phyloP scores from a whole-genome alignment of 2,797 vertebrate genomes.

The Oreochromis grahami region DNA sequence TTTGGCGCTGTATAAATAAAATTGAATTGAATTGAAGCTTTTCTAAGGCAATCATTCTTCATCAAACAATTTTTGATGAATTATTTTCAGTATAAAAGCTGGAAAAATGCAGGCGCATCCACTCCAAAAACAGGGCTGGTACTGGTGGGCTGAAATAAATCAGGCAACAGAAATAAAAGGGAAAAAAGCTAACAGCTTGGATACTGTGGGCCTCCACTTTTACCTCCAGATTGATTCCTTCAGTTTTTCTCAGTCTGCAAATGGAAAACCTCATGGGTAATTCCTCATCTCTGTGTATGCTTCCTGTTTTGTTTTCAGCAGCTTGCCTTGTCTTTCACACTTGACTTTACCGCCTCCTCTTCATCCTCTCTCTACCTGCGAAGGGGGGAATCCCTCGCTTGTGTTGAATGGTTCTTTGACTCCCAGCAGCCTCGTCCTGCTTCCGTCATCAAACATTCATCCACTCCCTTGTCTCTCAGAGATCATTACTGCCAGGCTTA shows the following conservation, averaged over 20 bases:
- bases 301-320: neutral
- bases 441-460: conserved; percentile 67
- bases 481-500: conserved; percentile 42
- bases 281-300: neutral
- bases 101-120: neutral
- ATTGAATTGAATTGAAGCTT: too few relatives aligned
- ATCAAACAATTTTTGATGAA: neutral
- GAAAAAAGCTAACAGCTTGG: neutral
- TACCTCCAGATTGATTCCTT: neutral
- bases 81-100: neutral
- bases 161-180: neutral
- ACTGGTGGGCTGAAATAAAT: neutral
- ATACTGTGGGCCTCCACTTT: neutral
- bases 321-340: neutral
- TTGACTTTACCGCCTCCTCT: neutral
- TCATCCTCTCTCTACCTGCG: conserved; percentile 23
- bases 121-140: neutral
- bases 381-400: conserved; percentile 35
- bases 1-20: too few relatives aligned
- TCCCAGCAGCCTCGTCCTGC: neutral
- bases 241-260: neutral
- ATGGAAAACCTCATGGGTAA: neutral
- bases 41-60: neutral
- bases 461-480: conserved; percentile 44
- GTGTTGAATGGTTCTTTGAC: neutral